Evolutionary conservation across 30 jellyfish, hydroid and myxozoan genomes (phyloP), one percentile per base, ranked within the genome.

Genomic region (Sanderia malayensis): DNA sequence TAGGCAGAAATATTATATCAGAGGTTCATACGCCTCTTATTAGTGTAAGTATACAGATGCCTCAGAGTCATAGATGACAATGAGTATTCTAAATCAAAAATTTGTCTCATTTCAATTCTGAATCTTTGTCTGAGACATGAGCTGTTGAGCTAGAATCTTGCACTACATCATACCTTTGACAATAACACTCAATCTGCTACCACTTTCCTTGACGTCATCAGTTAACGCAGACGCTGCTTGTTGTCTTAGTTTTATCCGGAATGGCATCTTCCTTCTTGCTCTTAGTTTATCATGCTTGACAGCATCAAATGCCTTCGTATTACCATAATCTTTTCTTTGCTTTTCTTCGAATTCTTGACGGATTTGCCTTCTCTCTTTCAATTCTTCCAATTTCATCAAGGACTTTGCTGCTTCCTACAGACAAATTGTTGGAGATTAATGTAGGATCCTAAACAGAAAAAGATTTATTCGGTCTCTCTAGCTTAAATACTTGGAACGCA

Each of bases 371-470:
- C 52, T 87, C 19, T 60, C 87, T 46, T 73, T 84, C 1, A 64
- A 6, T 30, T 68, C 94, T 11, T 87, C 58, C 47, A 87, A 23
- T 52, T 73, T 66, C 25, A 87, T 61, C 30, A 80, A 46, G 26
- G 72, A 80, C 49, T 81, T 74, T 25, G 92, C 96, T 21, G 76
- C 72, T 47, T 83, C 94, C 96, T 87, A 31, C n/a, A n/a, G n/a
- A n/a, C n/a, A n/a, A n/a, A n/a, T n/a, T n/a, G n/a, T n/a, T n/a
- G n/a, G n/a, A n/a, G n/a, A n/a, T n/a, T n/a, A n/a, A n/a, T n/a
- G n/a, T n/a, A n/a, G n/a, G n/a, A n/a, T n/a, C n/a, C n/a, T n/a
- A n/a, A n/a, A n/a, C n/a, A n/a, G n/a, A n/a, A n/a, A n/a, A n/a
- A n/a, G n/a, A n/a, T n/a, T n/a, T n/a, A n/a, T n/a, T n/a, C n/a